phyloP scores from a whole-genome alignment of 2,888 invertebrate species.

The Limnephilus marmoratus region DNA sequence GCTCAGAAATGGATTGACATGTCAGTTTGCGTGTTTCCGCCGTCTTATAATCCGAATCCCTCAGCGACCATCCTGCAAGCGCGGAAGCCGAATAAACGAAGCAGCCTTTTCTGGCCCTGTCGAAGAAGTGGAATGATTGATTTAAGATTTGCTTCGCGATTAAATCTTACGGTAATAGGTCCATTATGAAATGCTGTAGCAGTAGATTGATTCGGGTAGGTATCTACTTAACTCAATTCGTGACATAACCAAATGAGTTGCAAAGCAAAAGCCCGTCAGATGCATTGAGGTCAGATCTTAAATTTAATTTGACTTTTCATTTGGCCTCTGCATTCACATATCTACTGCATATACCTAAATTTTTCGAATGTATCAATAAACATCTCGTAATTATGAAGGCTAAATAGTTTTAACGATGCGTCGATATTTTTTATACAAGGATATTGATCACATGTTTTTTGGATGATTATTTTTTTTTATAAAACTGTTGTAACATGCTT shows the following conservation, averaged over 20 bases:
- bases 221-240: not conserved
- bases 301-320: not conserved
- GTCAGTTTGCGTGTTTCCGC: not conserved
- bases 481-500: not conserved
- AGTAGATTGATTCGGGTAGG: not conserved
- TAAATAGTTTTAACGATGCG: not conserved
- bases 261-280: conserved; percentile 3
- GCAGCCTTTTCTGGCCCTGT: not conserved
- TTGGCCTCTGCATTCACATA: not conserved
- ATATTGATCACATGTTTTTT: not conserved
- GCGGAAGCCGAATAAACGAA: not conserved
- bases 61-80: not conserved
- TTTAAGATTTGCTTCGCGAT: not conserved
- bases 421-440: not conserved
- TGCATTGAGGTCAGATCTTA: conserved; percentile 15
- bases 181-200: not conserved
- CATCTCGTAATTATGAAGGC: not conserved
- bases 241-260: not conserved
- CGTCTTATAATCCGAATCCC: not conserved
- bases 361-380: not conserved
- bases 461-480: not conserved
- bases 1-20: not conserved
- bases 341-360: not conserved
- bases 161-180: not conserved
- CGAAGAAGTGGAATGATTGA: conserved; percentile 2